These are phyloP conservation scores for Ondatra zibethicus DNA, from an alignment of 2,113 vertebrate species.

Conservation along the genomic window DNA sequence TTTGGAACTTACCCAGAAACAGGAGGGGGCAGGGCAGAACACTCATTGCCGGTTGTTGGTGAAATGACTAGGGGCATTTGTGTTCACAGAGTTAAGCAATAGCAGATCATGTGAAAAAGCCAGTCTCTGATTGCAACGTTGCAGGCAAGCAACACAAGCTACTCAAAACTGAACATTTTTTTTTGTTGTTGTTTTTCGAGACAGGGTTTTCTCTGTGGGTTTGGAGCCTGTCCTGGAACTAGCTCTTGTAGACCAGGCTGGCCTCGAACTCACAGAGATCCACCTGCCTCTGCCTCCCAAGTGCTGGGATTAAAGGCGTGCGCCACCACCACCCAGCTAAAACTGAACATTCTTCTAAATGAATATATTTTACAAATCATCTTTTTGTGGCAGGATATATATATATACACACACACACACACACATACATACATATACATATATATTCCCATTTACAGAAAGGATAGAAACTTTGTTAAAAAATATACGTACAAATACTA, in stretches of 20 bases:
- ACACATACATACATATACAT: no score
- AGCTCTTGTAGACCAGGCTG: no score
- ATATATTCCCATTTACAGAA: background rate
- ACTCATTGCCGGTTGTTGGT: background rate
- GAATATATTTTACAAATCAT: background rate
- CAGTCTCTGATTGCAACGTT: background rate
- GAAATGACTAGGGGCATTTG: background rate
- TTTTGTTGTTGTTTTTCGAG: no score
- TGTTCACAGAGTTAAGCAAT: background rate
- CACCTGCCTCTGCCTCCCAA: no score
- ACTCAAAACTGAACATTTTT: background rate
- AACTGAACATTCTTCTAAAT: background rate
- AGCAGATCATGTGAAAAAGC: background rate
- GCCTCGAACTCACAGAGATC: no score
- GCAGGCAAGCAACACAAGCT: background rate
- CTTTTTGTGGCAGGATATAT: background rate
- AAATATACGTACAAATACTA: background rate
- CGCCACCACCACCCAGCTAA: background rate
- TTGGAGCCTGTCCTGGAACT: no score
- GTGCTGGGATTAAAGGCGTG: no score
- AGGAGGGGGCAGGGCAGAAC: background rate
- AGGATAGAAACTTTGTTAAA: conserved; percentile 17
- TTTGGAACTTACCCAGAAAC: background rate
- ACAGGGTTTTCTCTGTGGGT: no score
- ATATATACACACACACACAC: no score